These are phyloP conservation scores for Machimus atricapillus DNA, from an alignment of 2,888 invertebrate genomes.

Conservation along the genomic window DNA sequence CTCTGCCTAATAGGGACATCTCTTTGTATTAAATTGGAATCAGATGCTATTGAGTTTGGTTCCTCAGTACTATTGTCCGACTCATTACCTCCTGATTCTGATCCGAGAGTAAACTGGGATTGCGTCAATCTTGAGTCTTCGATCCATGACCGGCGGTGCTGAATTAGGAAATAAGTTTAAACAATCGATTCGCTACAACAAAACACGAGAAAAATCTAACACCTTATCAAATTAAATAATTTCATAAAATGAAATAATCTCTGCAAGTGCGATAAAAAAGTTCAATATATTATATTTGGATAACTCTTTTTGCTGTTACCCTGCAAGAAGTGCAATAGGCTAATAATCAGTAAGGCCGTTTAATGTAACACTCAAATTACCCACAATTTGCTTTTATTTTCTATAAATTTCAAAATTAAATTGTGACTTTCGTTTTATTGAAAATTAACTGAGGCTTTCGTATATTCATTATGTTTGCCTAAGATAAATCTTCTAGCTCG, in stretches of 20 bases:
- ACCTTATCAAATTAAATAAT: not conserved
- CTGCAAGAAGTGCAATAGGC: not conserved
- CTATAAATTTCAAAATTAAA: not conserved
- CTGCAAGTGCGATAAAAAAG: not conserved
- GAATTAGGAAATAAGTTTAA: not conserved
- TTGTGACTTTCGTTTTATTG: not conserved
- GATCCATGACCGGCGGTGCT: slow-evolving; percentile 76
- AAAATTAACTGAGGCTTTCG: not conserved
- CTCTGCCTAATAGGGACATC: slow-evolving; percentile 65
- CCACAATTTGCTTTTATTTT: not conserved
- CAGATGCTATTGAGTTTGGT: slow-evolving; percentile 61
- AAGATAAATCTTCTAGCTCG: not conserved
- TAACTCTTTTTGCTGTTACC: not conserved
- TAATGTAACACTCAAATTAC: not conserved
- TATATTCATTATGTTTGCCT: not conserved
- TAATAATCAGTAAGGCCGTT: not conserved
- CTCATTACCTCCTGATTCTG: slow-evolving; percentile 77
- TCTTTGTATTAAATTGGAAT: slow-evolving; percentile 65
- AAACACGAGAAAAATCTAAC: not conserved
- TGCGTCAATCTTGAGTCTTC: slow-evolving; percentile 75
- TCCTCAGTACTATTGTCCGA: slow-evolving; percentile 82
- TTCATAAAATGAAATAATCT: not conserved
- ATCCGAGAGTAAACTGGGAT: slow-evolving; percentile 72
- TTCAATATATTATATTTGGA: not conserved
- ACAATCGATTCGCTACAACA: not conserved